These are phyloP conservation scores for Temnopleurus reevesii DNA, from an alignment of 53 echinoderm and acorn worm genomes.

Conservation along the genomic window DNA sequence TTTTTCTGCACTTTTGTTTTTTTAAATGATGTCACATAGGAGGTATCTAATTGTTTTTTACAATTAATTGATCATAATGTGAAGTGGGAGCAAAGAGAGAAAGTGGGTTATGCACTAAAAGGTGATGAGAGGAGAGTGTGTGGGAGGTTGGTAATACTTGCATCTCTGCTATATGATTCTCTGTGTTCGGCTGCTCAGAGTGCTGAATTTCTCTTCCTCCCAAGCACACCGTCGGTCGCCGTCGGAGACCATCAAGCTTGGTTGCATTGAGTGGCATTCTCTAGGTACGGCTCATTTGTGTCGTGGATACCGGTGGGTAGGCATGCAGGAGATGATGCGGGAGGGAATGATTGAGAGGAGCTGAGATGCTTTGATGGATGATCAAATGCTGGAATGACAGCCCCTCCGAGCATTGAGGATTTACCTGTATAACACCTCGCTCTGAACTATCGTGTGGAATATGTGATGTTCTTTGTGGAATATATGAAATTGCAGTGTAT, in stretches of 20 bases:
- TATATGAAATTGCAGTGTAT: slow-evolving; percentile 2
- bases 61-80: too few species aligned
- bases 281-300: slow-evolving; percentile 24
- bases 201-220: slow-evolving; percentile 6
- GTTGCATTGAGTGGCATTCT: slow-evolving; percentile 40
- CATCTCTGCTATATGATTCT: not conserved
- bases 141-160: not conserved
- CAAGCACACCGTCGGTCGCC: too few species aligned
- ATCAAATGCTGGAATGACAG: slow-evolving; percentile 24
- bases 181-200: slow-evolving; percentile 15
- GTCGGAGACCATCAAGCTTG: slow-evolving; percentile 8
- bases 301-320: not conserved
- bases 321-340: not conserved
- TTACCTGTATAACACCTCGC: slow-evolving; percentile 29
- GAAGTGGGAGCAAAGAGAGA: not conserved
- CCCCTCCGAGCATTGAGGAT: not conserved
- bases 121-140: not conserved
- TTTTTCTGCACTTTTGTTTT: too few species aligned
- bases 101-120: not conserved
- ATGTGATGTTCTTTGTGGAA: not conserved
- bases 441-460: not conserved
- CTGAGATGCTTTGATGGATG: slow-evolving; percentile 29
- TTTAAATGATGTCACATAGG: not conserved
- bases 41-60: not conserved
- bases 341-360: slow-evolving; percentile 1